Evolutionary conservation across 2,888 invertebrate species (phyloP), one percentile per base, ranked within the genome.

Genomic region (Palloptera scutellata): DNA sequence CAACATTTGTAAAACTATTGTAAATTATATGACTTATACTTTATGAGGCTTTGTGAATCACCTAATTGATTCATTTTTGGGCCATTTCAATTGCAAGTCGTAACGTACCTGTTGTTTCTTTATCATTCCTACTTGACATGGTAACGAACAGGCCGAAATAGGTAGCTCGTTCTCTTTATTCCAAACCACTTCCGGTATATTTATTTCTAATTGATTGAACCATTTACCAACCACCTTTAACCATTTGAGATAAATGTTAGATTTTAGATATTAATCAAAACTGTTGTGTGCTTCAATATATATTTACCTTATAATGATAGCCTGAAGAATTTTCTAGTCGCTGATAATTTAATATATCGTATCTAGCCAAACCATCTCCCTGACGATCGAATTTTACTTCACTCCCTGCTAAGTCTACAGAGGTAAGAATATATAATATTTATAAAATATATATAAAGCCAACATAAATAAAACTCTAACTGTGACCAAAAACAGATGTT

Each of bases 261-360:
- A 30, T 30, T 30, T 30, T 30, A 30, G n/a, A n/a, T n/a, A n/a
- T n/a, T n/a, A n/a, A n/a, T n/a, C 6, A 30, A 30, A 30, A 30
- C 3, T 30, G 2, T n/a, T 30, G 2, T 30, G 6, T 30, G 6
- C 6, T 30, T 2, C 6, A 30, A 30, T 30, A 30, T 30, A 30
- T 59, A 30, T 19, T 65, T 79, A 87, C 87, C 86, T 86, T 61
- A 89, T 82, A 82, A 64, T 82, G 77, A 58, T 76, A 82, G 58
- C 81, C 80, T 4, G 82, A 76, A 1, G 81, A 79, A 53, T 82
- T 81, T 15, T 81, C 79, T 9, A 86, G 79, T 72, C 87, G 86
- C 78, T 90, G 90, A 81, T 88, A 91, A 82, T 92, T 92, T 75
- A 90, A 89, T 73, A 92, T 90, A 74, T 90, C 91, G 83, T 92